phyloP scores from a whole-genome alignment of 1,140 invertebrate genomes.

The Charaxes varanes region DNA sequence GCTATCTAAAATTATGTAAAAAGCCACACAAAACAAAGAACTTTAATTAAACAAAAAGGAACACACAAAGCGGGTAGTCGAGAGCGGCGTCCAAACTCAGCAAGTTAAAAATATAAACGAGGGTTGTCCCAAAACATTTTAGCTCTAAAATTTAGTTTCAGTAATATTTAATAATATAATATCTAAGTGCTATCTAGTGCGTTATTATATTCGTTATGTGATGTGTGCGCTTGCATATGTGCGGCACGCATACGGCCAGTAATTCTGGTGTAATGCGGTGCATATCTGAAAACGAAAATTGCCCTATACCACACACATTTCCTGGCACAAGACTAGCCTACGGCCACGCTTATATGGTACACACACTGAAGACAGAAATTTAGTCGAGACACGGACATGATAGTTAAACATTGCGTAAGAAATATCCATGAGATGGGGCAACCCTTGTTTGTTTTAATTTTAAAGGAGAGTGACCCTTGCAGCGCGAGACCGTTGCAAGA shows the following conservation, averaged over 20 bases:
- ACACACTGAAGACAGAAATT: constrained; percentile 67
- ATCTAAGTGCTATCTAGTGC: constrained; percentile 73
- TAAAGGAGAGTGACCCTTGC: constrained; percentile 36
- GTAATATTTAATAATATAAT: constrained; percentile 53
- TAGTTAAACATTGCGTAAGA: constrained; percentile 65
- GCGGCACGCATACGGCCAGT: constrained; percentile 73
- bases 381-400: constrained; percentile 69
- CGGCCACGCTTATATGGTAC: constrained; percentile 47
- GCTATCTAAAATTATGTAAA: background rate
- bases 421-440: constrained; percentile 73
- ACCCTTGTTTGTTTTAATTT: constrained; percentile 64
- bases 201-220: constrained; percentile 68
- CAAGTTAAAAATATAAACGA: constrained; percentile 62
- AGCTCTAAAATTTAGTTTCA: constrained; percentile 56
- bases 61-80: constrained; percentile 56
- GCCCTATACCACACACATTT: constrained; percentile 73
- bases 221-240: constrained; percentile 73
- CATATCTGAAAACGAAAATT: constrained; percentile 74
- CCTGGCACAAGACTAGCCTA: constrained; percentile 55
- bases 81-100: constrained; percentile 62
- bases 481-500: constrained; percentile 20
- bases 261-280: constrained; percentile 73
- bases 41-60: constrained; percentile 22
- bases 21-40: constrained; percentile 12
- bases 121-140: constrained; percentile 73